phyloP scores from a whole-genome alignment of 2,113 vertebrate species.

The Propithecus coquereli region DNA sequence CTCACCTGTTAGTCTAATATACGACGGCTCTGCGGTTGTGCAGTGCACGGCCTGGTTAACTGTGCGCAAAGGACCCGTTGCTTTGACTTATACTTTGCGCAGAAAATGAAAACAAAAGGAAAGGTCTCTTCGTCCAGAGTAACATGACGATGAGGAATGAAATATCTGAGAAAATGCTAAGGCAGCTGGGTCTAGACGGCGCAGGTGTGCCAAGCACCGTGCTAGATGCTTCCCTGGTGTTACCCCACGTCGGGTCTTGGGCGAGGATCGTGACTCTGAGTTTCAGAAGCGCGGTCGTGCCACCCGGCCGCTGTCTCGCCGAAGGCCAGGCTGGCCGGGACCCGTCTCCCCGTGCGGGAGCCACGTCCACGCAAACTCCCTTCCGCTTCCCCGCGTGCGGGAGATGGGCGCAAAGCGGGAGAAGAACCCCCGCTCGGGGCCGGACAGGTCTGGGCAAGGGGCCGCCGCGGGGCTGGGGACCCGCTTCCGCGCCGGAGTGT shows the following conservation, averaged over 20 bases:
- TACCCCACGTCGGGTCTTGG: background rate
- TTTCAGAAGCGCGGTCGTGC: background rate
- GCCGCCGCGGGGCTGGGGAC: background rate
- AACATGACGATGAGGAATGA: background rate
- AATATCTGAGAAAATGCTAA: background rate
- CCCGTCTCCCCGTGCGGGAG: background rate
- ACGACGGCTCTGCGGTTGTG: background rate
- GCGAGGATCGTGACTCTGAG: background rate
- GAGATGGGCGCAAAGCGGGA: background rate
- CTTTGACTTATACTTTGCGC: background rate
- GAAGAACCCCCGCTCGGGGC: background rate
- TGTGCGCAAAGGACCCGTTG: background rate
- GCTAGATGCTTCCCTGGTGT: background rate
- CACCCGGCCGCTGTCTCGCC: background rate
- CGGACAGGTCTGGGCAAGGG: slow-evolving; percentile 47
- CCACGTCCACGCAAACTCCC: slow-evolving; percentile 32
- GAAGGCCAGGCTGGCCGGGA: background rate
- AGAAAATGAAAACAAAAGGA: background rate
- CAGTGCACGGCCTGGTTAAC: background rate
- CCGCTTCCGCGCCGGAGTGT: background rate
- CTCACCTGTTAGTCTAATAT: background rate
- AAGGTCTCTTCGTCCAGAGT: background rate
- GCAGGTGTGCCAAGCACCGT: background rate
- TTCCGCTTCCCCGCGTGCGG: background rate
- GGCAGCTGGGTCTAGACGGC: background rate